These are phyloP conservation scores for Nasonia longicornis DNA, from an alignment of 1,140 invertebrate genomes.

Conservation along the genomic window DNA sequence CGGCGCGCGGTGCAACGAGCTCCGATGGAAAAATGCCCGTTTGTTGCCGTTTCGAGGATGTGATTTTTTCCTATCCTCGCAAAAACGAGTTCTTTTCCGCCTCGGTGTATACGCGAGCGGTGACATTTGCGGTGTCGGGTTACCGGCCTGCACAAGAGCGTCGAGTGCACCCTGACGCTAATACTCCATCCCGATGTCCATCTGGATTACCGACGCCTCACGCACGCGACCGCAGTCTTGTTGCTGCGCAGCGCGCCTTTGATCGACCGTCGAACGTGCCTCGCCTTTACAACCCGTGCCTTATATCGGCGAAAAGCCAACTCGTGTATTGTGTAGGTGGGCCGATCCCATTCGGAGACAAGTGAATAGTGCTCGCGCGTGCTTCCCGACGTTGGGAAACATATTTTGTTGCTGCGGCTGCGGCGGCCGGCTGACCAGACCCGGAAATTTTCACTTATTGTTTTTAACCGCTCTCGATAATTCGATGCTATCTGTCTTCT, in stretches of 20 bases:
- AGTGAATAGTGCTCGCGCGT: background rate
- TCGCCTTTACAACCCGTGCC: slow-evolving; percentile 4
- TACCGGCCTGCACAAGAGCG: slow-evolving; percentile 25
- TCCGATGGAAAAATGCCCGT: background rate
- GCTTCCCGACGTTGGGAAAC: background rate
- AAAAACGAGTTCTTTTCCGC: background rate
- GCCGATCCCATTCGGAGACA: background rate
- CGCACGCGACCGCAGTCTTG: background rate
- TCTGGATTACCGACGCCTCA: slow-evolving; percentile 58
- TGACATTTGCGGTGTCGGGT: background rate
- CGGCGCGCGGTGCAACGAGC: too few species aligned
- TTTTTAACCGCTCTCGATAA: background rate
- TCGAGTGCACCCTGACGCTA: slow-evolving; percentile 55
- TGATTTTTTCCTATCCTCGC: background rate
- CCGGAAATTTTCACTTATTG: background rate
- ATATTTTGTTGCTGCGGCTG: background rate
- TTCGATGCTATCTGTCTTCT: background rate
- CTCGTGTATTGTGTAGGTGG: background rate
- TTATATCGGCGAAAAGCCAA: background rate
- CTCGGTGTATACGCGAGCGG: background rate
- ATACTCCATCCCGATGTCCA: slow-evolving; percentile 60
- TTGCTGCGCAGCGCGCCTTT: background rate
- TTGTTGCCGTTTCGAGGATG: background rate
- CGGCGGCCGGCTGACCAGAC: background rate
- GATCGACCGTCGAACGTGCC: slow-evolving; percentile 31